Evolutionary conservation across 1,140 invertebrate species (phyloP), one percentile per base, ranked within the genome.

Genomic region (Brachionus plicatilis): DNA sequence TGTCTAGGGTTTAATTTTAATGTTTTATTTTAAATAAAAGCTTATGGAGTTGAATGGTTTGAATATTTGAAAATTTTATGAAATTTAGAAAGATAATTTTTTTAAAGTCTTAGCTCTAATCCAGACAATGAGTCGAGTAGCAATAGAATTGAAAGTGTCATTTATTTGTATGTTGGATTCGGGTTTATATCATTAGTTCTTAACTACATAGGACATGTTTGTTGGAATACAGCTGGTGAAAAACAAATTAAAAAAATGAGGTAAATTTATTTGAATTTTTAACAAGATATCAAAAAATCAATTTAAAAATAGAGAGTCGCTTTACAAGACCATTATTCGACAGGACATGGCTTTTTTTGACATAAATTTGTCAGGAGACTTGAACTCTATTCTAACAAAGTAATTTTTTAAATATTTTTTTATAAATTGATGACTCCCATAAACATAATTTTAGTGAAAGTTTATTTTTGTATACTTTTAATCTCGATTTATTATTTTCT

Each of bases 91-190:
- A 66, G 27, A 66, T 33, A 20, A 33, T 33, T 68, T 37, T 14
- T 37, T 72, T 45, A 72, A 72, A 72, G 68, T 9, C 68, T 72
- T 5, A 72, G 33, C n/a, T 41, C 37, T 41, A 72, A 95, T 96
- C 45, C 94, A 96, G 86, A 91, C 92, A 45, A 97, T 96, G 86
- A 93, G 96, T 17, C 89, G 92, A 72, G 91, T 92, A 47, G 37
- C 79, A 9, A 53, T 86, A 65, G 75, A 90, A 88, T 87, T 37
- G 29, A 72, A n/a, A 11, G 29, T 33, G 27, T 29, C 2, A 60
- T 66, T 41, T 24, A 33, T 50, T 29, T 83, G 5, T 82, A 82
- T 65, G 43, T 82, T 65, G 53, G 24, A 17, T 45, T 60, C 27
- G 79, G 79, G 9, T 65, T 68, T 65, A 14, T 82, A 17, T 82